Base-by-base conservation (phyloP, 64 coral and sea anemone genomes). In the Cladopsammia gracilis region DNA sequence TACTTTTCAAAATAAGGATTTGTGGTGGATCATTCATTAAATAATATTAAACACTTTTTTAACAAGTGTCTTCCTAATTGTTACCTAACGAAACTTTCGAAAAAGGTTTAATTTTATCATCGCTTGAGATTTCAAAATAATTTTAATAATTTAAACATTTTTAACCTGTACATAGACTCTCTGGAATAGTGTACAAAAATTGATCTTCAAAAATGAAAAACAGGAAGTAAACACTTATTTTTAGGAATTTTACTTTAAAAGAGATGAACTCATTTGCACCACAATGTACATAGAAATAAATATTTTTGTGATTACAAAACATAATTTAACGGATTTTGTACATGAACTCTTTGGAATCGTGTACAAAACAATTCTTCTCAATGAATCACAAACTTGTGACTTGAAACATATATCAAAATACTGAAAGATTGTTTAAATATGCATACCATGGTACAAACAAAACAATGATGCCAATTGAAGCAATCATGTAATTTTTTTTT, bases 161-260 rank as follows among this genome's bases (percentile, higher is more conserved):
- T 78, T 22, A n/a, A 48, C 3, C 13, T 7, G 43, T 82, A 59
- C 78, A 82, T 60, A 82, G 14, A 61, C 61, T 26, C 78, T 61
- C 49, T 81, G 53, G 42, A 81, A 81, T 62, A 81, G 22, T 82
- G 78, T 60, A 62, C 61, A 42, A 60, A 64, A 61, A 50, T 7
- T 7, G 34, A 82, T 82, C 18, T 18, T 34, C 2, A 49, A 75
- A 75, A 75, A 75, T 75, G 24, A 14, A n/a, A 12, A 34, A 34
- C 34, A 2, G 34, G 34, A 34, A 34, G 34, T 1, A 34, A 34
- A 34, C 0, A 34, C 0, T 2, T 34, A 34, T 34, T 34, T 34
- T 2, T n/a, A n/a, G n/a, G n/a, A n/a, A 34, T 2, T 34, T 34
- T 34, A 34, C 34, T 34, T 34, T 34, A 34, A 34, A 34, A 34